A percentile compares a stretch with the other conserved stretches of the same genome.
phyloP scores from a whole-genome alignment of 2,888 invertebrate species.

The Athalia cordata region DNA sequence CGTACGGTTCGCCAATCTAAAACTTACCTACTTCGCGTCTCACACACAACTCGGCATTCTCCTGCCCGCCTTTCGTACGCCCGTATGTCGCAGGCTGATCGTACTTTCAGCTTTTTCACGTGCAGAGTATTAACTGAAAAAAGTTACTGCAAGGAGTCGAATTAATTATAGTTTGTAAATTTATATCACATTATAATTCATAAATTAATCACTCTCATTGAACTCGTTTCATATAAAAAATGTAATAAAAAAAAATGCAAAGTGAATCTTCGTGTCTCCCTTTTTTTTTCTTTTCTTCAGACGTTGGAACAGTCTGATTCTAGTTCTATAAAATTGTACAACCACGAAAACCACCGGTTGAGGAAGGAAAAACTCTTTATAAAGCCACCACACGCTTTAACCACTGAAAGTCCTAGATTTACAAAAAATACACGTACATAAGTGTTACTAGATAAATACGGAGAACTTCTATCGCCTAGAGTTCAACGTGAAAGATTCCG shows the following conservation, averaged over 20 bases:
- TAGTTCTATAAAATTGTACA: neutral
- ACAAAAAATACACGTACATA: too few species aligned
- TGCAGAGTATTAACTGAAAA: too few species aligned
- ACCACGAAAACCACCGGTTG: slow-evolving; percentile 13
- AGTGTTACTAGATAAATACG: too few species aligned
- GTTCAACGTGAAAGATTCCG: slow-evolving; percentile 17
- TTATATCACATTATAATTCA: too few species aligned
- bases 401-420: too few species aligned
- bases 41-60: neutral
- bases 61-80: too few species aligned
- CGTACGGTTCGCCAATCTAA: neutral
- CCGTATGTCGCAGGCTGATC: too few species aligned
- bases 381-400: neutral
- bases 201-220: too few species aligned
- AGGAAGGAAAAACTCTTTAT: neutral
- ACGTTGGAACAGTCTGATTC: neutral
- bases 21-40: neutral
- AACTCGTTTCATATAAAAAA: neutral
- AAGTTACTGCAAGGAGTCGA: too few species aligned
- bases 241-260: neutral
- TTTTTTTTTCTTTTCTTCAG: neutral
- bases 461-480: slow-evolving; percentile 1
- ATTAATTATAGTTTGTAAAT: too few species aligned
- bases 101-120: too few species aligned
- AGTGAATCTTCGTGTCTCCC: neutral